These are phyloP conservation scores for Tenthredo amoena DNA, from an alignment of 2,888 invertebrate species.

Conservation along the genomic window DNA sequence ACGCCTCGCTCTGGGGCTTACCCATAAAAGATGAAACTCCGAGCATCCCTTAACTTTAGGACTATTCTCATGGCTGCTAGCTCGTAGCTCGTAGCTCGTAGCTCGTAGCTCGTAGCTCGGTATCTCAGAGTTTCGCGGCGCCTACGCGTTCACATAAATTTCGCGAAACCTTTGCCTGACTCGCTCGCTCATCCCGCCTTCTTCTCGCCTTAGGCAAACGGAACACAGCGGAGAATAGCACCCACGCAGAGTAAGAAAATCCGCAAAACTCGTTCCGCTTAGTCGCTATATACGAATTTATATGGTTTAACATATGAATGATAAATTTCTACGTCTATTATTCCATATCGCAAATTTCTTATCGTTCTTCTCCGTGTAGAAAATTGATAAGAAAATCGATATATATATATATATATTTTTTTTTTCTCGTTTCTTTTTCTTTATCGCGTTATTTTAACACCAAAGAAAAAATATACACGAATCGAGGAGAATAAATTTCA, in stretches of 20 bases:
- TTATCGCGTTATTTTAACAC: background rate
- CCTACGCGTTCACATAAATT: conserved; percentile 33
- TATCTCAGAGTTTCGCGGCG: conserved; percentile 6
- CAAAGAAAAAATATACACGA: background rate
- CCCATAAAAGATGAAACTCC: conserved; percentile 33
- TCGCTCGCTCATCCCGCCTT: background rate
- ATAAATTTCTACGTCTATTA: no score
- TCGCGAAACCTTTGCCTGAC: background rate
- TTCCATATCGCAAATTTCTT: no score
- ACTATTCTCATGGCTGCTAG: conserved; percentile 7
- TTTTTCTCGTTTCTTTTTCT: background rate
- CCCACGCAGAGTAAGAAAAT: background rate
- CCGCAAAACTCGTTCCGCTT: background rate
- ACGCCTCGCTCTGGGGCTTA: conserved; percentile 4
- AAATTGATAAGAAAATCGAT: background rate
- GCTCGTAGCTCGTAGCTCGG: background rate
- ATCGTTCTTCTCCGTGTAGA: background rate
- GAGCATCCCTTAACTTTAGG: conserved; percentile 30
- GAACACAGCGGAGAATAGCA: background rate
- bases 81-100: background rate
- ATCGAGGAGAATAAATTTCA: background rate
- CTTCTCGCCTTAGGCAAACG: background rate
- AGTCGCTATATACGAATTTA: no score
- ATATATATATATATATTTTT: no score
- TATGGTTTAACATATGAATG: no score